Percentiles rank a stretch among this genome's conserved stretches.
phyloP scores from a whole-genome alignment of 1,140 invertebrate species.

The Drosophila rufa region DNA sequence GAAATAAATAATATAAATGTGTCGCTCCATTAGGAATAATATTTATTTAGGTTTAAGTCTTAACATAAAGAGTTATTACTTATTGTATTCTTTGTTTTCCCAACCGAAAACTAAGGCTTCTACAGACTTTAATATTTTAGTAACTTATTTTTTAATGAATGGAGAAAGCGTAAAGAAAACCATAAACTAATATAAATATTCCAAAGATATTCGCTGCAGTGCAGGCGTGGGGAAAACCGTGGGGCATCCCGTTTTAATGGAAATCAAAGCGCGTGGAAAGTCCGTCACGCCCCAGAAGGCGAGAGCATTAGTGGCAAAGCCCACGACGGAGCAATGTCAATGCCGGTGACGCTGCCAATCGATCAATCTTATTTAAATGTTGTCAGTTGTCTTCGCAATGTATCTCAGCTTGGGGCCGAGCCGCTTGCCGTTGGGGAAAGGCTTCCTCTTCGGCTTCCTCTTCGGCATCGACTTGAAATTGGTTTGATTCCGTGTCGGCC shows the following conservation, averaged over 20 bases:
- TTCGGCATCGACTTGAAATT: not conserved
- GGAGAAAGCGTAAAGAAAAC: too few relatives aligned
- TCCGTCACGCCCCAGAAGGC: conserved; percentile 23
- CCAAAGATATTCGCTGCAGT: not conserved
- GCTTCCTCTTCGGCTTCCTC: conserved; percentile 22
- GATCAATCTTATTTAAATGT: conserved; percentile 83
- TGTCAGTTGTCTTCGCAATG: conserved; percentile 79
- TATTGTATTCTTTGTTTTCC: too few relatives aligned
- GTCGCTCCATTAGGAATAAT: too few relatives aligned
- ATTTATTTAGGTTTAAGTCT: not conserved
- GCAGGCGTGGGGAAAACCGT: conserved; percentile 5
- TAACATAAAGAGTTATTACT: too few relatives aligned
- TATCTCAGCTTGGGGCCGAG: conserved; percentile 52
- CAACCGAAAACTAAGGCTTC: too few relatives aligned
- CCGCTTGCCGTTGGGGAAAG: conserved; percentile 58
- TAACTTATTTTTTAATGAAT: too few relatives aligned
- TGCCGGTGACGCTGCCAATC: conserved; percentile 63
- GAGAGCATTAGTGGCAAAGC: conserved; percentile 36
- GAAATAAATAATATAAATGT: not conserved
- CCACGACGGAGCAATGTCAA: conserved; percentile 34
- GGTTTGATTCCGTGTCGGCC: conserved; percentile 5
- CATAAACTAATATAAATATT: not conserved
- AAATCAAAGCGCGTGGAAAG: conserved; percentile 60
- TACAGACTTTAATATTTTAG: too few relatives aligned
- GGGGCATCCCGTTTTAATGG: conserved; percentile 48